phyloP scores from a whole-genome alignment of 2,113 vertebrate species.

The Nesogale talazaci region DNA sequence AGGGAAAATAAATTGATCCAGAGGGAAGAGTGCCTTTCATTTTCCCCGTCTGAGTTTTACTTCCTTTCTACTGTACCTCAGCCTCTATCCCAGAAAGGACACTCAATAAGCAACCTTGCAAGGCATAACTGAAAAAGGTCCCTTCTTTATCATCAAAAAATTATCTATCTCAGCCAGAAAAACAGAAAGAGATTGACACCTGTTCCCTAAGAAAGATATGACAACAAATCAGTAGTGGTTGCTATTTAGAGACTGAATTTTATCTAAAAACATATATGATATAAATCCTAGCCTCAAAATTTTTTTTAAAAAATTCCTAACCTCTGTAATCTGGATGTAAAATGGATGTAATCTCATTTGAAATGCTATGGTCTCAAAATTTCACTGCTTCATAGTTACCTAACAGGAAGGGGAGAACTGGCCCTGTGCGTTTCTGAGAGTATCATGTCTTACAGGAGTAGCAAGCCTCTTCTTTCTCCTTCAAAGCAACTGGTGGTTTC shows the following conservation, averaged over 20 bases:
- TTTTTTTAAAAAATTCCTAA: too few species aligned
- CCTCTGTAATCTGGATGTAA: too few species aligned
- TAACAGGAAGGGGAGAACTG: too few species aligned
- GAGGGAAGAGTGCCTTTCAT: not conserved
- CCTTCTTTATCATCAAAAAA: too few species aligned
- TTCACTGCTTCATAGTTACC: too few species aligned
- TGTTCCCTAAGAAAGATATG: conserved; percentile 12
- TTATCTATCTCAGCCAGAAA: too few species aligned
- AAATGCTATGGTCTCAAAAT: too few species aligned
- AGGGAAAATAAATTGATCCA: not conserved
- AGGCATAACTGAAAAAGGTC: not conserved
- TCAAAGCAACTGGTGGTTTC: too few species aligned
- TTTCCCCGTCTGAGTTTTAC: conserved; percentile 12
- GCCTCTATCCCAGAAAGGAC: not conserved
- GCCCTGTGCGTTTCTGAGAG: too few species aligned
- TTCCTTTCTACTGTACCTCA: not conserved
- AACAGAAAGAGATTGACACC: not conserved
- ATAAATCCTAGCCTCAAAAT: not conserved
- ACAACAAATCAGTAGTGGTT: not conserved
- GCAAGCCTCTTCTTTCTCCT: too few species aligned
- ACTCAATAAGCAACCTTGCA: conserved; percentile 9
- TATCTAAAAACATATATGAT: not conserved
- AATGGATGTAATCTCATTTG: not conserved
- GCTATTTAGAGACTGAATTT: not conserved
- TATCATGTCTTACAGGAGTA: too few species aligned